These are phyloP conservation scores for Axea sp. DNA, from an alignment of 2,888 invertebrate species.

Conservation along the genomic window DNA sequence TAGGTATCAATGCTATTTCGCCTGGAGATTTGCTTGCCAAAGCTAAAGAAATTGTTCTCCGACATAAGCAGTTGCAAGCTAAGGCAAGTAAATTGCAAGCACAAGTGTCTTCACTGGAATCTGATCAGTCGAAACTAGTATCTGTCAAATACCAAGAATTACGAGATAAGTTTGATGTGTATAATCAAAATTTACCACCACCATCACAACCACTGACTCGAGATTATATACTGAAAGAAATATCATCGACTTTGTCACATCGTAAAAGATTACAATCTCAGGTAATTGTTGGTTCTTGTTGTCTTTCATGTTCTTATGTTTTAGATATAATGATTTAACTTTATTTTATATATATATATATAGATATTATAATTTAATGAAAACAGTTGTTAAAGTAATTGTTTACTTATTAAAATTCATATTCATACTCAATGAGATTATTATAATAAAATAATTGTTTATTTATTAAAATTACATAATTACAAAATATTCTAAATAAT, in stretches of 20 bases:
- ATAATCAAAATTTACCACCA: constrained; percentile 82
- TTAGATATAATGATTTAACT: no score
- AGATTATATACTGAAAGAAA: constrained; percentile 91
- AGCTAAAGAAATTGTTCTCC: constrained; percentile 94
- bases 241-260: constrained; percentile 90
- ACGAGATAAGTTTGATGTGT: constrained; percentile 85
- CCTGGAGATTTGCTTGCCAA: constrained; percentile 91
- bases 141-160: constrained; percentile 88
- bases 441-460: no score
- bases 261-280: constrained; percentile 91
- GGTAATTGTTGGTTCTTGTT: constrained; percentile 75
- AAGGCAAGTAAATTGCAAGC: constrained; percentile 92
- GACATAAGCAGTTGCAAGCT: constrained; percentile 94
- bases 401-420: no score
- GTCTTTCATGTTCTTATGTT: no score
- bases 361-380: no score
- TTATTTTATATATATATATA: no score
- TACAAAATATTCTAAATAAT: no score
- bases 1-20: constrained; percentile 92
- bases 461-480: no score
- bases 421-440: no score
- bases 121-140: constrained; percentile 87
- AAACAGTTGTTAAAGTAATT: no score
- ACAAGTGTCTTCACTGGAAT: constrained; percentile 87
- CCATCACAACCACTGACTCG: constrained; percentile 84